Conservation (phyloP, 1,140 invertebrate genomes). For the Megalonaias nervosa region DNA sequence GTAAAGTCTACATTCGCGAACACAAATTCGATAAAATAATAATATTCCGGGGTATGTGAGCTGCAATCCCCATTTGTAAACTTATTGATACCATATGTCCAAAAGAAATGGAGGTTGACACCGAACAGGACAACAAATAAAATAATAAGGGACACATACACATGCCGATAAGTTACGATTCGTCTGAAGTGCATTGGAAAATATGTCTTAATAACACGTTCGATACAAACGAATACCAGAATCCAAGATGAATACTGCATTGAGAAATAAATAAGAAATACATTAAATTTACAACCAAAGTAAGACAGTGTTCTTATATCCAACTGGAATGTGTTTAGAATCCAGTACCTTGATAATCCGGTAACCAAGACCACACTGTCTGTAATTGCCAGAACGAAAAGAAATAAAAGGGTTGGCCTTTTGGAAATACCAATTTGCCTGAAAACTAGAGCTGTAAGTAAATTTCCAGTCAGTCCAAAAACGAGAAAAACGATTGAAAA, state of each 20-base stretch:
- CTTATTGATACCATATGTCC: slow-evolving; percentile 43
- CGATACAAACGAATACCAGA: slow-evolving; percentile 53
- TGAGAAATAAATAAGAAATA: slow-evolving; percentile 51
- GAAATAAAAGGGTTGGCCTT: slow-evolving; percentile 31
- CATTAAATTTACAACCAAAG: slow-evolving; percentile 47
- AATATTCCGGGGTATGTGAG: slow-evolving; percentile 29
- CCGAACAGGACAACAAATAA: slow-evolving; percentile 37
- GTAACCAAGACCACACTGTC: slow-evolving; percentile 47
- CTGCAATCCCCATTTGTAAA: slow-evolving; percentile 3
- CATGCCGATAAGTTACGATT: slow-evolving; percentile 33
- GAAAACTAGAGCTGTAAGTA: slow-evolving; percentile 39
- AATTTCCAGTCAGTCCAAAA: slow-evolving; percentile 41
- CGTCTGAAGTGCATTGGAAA: slow-evolving; percentile 43
- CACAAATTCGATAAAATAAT: slow-evolving; percentile 44
- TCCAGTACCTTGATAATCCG: slow-evolving; percentile 49
- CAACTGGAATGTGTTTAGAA: slow-evolving; percentile 35
- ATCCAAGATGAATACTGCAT: slow-evolving; percentile 62
- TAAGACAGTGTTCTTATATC: slow-evolving; percentile 43
- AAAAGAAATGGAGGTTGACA: slow-evolving; percentile 52
- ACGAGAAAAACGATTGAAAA: slow-evolving; percentile 36
- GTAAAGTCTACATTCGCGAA: slow-evolving; percentile 51
- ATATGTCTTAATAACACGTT: slow-evolving; percentile 49
- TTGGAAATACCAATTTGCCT: slow-evolving; percentile 11
- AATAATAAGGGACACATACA: slow-evolving; percentile 15
- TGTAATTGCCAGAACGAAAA: slow-evolving; percentile 41